Evolutionary conservation across 2,888 invertebrate species (phyloP).

Genomic region (Xestia xanthographa): DNA sequence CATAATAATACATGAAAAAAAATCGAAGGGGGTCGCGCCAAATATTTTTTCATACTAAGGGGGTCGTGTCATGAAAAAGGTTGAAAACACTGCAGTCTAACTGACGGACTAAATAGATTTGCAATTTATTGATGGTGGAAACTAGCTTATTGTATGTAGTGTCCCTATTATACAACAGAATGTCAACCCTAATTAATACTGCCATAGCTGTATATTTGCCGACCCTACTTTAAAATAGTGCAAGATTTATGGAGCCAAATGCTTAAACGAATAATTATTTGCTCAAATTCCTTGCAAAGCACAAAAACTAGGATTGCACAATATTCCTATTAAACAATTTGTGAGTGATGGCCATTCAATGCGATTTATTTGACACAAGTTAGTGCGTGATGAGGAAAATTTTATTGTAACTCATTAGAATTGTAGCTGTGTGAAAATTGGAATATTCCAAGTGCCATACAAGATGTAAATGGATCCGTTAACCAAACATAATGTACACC

Average conservation of each 20-base stretch:
- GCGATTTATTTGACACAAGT: not conserved
- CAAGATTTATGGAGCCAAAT: constrained; percentile 70
- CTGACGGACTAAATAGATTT: too few relatives aligned
- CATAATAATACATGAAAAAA: too few relatives aligned
- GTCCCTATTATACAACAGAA: not conserved
- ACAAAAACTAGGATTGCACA: constrained; percentile 66
- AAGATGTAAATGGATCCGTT: too few relatives aligned
- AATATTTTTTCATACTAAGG: too few relatives aligned
- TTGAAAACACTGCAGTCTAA: too few relatives aligned
- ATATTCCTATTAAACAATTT: constrained; percentile 64
- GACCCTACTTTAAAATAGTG: constrained; percentile 67
- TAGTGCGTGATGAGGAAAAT: not conserved
- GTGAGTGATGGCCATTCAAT: constrained; percentile 37
- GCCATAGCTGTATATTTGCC: constrained; percentile 44
- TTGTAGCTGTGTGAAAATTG: too few relatives aligned
- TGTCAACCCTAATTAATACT: not conserved
- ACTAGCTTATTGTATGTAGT: too few relatives aligned
- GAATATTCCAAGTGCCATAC: too few relatives aligned
- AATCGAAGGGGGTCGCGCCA: too few relatives aligned
- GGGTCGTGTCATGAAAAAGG: too few relatives aligned
- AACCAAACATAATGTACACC: too few relatives aligned
- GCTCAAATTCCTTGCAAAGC: constrained; percentile 66
- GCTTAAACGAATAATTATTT: constrained; percentile 67
- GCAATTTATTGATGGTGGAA: too few relatives aligned
- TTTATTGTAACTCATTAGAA: not conserved